These are phyloP conservation scores for Apodemia duryi DNA, from an alignment of 2,888 invertebrate species.

Conservation along the genomic window DNA sequence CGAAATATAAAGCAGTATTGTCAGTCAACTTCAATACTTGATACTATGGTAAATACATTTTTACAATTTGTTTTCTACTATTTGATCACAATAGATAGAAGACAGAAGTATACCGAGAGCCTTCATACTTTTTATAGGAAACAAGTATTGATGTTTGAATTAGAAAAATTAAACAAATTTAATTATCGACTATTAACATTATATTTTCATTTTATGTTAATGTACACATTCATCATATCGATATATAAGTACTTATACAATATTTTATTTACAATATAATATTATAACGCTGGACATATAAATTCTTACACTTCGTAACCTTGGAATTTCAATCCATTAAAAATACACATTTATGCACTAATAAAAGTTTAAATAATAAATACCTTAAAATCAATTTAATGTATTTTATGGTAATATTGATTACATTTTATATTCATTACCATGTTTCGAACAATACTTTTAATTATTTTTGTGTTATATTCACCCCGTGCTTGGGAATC, in stretches of 20 bases:
- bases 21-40: conserved; percentile 42
- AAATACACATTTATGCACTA: no score
- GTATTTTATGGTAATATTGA: no score
- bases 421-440: no score
- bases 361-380: no score
- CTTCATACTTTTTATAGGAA: background rate
- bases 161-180: conserved; percentile 18
- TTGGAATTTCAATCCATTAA: no score
- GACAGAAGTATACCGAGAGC: background rate
- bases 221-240: background rate
- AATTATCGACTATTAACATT: conserved; percentile 18
- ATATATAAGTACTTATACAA: background rate
- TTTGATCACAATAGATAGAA: background rate
- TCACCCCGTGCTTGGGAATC: no score
- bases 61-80: background rate
- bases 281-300: background rate
- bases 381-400: no score
- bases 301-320: background rate
- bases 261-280: background rate
- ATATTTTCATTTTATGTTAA: background rate
- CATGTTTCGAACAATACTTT: no score
- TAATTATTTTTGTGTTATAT: no score
- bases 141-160: conserved; percentile 8
- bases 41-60: background rate
- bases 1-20: conserved; percentile 54